A percentile compares a stretch with the other conserved stretches of the same genome.
phyloP scores from a whole-genome alignment of 23 tunicate genomes.

The Halocynthia aurantium region DNA sequence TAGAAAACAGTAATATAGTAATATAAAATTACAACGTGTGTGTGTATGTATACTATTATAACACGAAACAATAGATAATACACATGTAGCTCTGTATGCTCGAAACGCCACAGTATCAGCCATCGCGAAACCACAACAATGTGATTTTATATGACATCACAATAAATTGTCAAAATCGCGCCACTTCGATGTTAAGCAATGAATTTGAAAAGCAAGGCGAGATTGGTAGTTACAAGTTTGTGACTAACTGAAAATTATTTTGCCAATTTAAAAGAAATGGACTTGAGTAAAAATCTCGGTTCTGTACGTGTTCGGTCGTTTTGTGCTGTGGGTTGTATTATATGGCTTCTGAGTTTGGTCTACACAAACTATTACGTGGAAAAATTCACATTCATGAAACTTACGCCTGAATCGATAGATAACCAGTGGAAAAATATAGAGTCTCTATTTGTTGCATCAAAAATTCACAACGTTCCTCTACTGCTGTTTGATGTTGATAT shows the following conservation, averaged over 20 bases:
- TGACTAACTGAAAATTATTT: not conserved
- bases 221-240: too few species aligned
- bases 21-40: too few species aligned
- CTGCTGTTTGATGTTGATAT: slow-evolving; percentile 72
- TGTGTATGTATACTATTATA: too few species aligned
- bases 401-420: slow-evolving; percentile 23
- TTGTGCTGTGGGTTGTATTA: not conserved
- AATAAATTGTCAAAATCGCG: too few species aligned
- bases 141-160: too few species aligned
- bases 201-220: too few species aligned
- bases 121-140: too few species aligned
- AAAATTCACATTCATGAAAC: slow-evolving; percentile 29
- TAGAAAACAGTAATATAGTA: too few species aligned
- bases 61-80: too few species aligned
- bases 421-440: slow-evolving; percentile 38
- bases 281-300: slow-evolving; percentile 3
- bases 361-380: slow-evolving; percentile 25
- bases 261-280: slow-evolving; percentile 10
- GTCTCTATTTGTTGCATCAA: slow-evolving; percentile 15
- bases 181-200: too few species aligned
- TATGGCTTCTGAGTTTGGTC: slow-evolving; percentile 13
- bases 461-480: slow-evolving; percentile 34
- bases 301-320: slow-evolving; percentile 25
- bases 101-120: too few species aligned
- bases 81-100: too few species aligned